phyloP scores from a whole-genome alignment of 2,888 invertebrate species.

The Linnaemya vulpina region DNA sequence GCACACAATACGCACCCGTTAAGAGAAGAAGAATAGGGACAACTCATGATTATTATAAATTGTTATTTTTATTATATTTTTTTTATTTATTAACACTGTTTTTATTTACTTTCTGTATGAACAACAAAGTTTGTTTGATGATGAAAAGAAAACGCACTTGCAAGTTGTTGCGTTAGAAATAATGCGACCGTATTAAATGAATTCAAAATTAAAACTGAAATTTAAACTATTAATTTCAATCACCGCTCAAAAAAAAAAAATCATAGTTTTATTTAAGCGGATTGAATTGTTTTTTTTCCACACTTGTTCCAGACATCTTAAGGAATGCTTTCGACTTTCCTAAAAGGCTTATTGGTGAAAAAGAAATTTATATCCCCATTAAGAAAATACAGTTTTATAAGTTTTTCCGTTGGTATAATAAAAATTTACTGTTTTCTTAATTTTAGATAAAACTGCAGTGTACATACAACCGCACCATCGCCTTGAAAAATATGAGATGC shows the following conservation, averaged over 20 bases:
- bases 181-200: conserved; percentile 32
- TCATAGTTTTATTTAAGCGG: conserved; percentile 17
- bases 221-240: conserved; percentile 31
- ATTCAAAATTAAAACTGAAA: conserved; percentile 50
- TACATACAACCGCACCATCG: no score
- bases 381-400: no score
- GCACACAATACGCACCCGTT: conserved; percentile 76
- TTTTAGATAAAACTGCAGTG: no score
- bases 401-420: no score
- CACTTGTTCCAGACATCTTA: conserved; percentile 1
- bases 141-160: background rate
- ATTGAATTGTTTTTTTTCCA: conserved; percentile 16
- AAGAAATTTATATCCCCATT: no score
- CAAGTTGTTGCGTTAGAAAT: conserved; percentile 16
- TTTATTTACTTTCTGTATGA: background rate
- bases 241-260: conserved; percentile 12
- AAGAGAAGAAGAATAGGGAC: conserved; percentile 76
- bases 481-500: no score
- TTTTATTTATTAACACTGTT: background rate
- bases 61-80: conserved; percentile 7
- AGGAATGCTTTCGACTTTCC: conserved; percentile 11
- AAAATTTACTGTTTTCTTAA: no score
- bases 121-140: background rate
- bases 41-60: conserved; percentile 75
- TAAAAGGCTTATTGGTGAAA: background rate